Evolutionary conservation across 1,140 invertebrate species (phyloP), one percentile per base, ranked within the genome.

Genomic region (Pomacea maculata): DNA sequence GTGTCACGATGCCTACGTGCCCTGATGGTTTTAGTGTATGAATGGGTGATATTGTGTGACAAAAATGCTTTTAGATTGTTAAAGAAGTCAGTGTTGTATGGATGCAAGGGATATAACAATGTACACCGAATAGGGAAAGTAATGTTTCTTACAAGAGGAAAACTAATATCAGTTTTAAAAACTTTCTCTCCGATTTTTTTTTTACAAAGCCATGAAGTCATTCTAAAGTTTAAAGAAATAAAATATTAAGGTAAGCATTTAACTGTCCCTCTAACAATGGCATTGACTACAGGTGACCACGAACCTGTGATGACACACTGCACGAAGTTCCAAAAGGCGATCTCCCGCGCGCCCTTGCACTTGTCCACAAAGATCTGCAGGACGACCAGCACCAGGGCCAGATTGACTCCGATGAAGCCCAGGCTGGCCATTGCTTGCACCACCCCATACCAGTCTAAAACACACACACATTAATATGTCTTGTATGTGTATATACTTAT

Each of bases 401-500:
- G 54, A 54, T 80, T 83, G 61, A 80, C 61, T 0, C 77, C 74
- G 64, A 83, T 72, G 68, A 83, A 83, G 52, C 78, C 79, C 29
- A 83, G 64, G 21, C 61, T 80, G 61, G 82, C 74, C 25, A 83
- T 77, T 15, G 82, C 78, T n/a, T 83, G 82, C 14, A 80, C 74
- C 1, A 67, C 75, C 1, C 79, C 79, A 61, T 65, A 63, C 34
- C 67, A 63, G 17, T 25, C 78, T 83, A 78, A 79, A 78, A 78
- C 78, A 79, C 29, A 76, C n/a, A 45, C 34, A 45, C 34, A 45
- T 25, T 25, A 25, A 25, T 25, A 25, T 25, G 25, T 25, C 25
- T 25, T 25, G 25, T 0, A 25, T 25, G 25, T 0, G 25, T 25
- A 25, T 25, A 0, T 25, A 25, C 25, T 0, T 25, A 25, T 25